Conservation (phyloP, 2,888 invertebrate species). For the Drosophila koepferae region DNA sequence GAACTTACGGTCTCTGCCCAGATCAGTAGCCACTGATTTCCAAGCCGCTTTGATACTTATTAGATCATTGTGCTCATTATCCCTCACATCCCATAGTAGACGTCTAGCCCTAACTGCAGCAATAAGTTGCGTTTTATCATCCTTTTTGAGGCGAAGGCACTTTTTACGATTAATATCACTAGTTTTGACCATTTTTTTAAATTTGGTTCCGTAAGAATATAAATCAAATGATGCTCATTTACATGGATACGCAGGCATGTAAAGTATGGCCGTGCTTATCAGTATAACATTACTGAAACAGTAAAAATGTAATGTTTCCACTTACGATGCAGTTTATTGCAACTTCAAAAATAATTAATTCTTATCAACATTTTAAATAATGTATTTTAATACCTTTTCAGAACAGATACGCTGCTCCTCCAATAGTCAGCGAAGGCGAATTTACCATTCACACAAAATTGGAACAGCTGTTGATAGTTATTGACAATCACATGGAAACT, state of each 20-base stretch:
- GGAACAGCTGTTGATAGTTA: constrained; percentile 32
- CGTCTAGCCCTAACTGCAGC: constrained; percentile 35
- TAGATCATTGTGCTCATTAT: constrained; percentile 45
- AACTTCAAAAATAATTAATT: background rate
- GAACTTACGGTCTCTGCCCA: constrained; percentile 38
- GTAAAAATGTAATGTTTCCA: too few relatives aligned
- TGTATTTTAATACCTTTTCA: background rate
- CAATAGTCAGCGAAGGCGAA: constrained; percentile 11
- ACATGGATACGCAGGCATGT: background rate
- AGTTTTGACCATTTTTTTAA: background rate
- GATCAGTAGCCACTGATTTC: constrained; percentile 35
- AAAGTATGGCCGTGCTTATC: background rate
- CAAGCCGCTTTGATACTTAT: constrained; percentile 36
- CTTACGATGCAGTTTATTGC: background rate
- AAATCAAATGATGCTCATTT: background rate
- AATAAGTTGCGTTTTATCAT: constrained; percentile 42
- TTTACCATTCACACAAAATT: constrained; percentile 35
- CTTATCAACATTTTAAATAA: background rate
- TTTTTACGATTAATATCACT: constrained; percentile 20
- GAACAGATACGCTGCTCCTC: constrained; percentile 41
- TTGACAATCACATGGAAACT: constrained; percentile 10
- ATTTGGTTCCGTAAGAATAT: background rate
- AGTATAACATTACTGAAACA: background rate
- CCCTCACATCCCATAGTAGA: constrained; percentile 41
- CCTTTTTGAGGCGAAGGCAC: constrained; percentile 28